Evolutionary conservation across 1,140 invertebrate genomes (phyloP).

Genomic region (Pygmarrhopalites habei): DNA sequence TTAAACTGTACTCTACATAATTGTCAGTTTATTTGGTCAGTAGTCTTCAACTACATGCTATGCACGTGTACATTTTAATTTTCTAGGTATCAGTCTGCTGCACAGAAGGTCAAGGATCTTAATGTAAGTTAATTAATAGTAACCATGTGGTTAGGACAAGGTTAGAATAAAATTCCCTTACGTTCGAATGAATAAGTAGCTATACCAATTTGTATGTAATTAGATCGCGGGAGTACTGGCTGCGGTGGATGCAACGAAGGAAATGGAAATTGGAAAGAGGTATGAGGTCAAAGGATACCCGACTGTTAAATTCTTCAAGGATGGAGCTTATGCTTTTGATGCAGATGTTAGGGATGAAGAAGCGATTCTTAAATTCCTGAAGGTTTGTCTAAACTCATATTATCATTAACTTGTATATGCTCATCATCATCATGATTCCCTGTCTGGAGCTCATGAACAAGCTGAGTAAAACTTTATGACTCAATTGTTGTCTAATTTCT

Average conservation of each 20-base stretch:
- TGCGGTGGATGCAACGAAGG: conserved; percentile 75
- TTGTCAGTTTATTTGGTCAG: too few species aligned
- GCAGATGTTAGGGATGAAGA: conserved; percentile 62
- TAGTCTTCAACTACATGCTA: too few species aligned
- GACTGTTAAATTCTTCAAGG: conserved; percentile 69
- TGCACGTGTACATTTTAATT: background rate
- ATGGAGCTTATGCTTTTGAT: conserved; percentile 70
- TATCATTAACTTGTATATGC: too few species aligned
- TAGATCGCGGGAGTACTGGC: conserved; percentile 64
- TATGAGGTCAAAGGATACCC: conserved; percentile 76
- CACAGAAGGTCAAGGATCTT: background rate
- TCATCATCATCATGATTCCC: too few species aligned
- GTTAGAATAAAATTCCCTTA: too few species aligned
- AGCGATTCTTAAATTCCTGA: conserved; percentile 74
- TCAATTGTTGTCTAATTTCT: too few species aligned
- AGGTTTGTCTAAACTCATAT: too few species aligned
- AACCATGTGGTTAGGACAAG: too few species aligned
- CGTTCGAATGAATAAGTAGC: too few species aligned
- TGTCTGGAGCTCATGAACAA: too few species aligned
- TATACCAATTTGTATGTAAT: background rate
- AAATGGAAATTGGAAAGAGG: conserved; percentile 55
- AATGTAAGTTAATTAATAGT: background rate
- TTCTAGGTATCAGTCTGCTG: background rate
- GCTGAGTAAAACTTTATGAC: too few species aligned
- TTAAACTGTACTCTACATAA: too few species aligned